These are phyloP conservation scores for Galagoides demidoff DNA, from an alignment of 2,797 vertebrate genomes.

Conservation along the genomic window DNA sequence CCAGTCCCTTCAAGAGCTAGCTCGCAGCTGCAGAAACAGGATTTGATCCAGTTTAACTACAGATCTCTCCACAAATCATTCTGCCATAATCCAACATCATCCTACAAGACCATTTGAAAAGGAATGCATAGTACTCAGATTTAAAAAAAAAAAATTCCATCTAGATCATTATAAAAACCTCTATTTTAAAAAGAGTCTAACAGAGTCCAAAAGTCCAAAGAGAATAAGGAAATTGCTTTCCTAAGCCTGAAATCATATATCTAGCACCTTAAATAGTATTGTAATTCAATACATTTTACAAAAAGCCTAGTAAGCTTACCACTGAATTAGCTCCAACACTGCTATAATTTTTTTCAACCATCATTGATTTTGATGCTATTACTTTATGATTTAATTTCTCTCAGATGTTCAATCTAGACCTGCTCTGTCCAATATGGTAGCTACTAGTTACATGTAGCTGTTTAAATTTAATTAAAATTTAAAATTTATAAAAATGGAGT, in stretches of 20 bases:
- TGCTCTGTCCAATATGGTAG: neutral
- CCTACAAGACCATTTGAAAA: neutral
- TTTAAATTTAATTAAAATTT: neutral
- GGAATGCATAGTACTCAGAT: neutral
- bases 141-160: neutral
- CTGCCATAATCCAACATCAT: neutral
- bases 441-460: neutral
- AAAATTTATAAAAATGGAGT: neutral
- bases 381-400: neutral
- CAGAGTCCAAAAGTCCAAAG: neutral
- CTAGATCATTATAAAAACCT: neutral
- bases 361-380: neutral
- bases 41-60: neutral
- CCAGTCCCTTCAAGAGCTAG: neutral
- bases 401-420: neutral
- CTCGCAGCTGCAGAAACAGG: neutral
- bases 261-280: neutral
- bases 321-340: neutral
- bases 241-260: neutral
- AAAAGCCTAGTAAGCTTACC: neutral
- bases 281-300: neutral
- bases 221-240: neutral
- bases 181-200: neutral
- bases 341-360: neutral
- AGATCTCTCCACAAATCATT: neutral